Base-by-base conservation (phyloP, 2,113 vertebrate species). In the Deroptyus accipitrinus region DNA sequence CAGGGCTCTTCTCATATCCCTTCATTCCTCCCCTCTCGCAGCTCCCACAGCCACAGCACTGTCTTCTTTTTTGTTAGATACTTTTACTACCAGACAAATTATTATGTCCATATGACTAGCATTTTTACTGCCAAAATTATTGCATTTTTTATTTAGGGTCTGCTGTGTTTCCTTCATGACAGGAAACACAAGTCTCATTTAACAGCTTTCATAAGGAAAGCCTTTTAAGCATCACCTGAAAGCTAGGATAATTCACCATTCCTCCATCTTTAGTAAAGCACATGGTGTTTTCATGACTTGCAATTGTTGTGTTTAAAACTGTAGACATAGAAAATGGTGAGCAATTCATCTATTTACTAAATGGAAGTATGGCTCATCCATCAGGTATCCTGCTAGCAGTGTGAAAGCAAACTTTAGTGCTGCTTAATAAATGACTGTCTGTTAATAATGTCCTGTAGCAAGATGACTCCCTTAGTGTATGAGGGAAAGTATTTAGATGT, bases 291-390 rank as follows among this genome's bases (percentile, higher is more conserved):
- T 95, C 48, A 23, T 70, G 61, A 16, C 12, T 69, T 79, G 62
- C 70, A 94, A 94, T 64, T 86, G 55, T 84, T 96, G 62, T 25
- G n/a, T 88, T 96, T 96, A 90, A 96, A 92, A 91, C 37, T 63
- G 64, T 67, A 94, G 83, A 92, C 27, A 25, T 48, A 54, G 78
- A 27, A 95, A 86, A 97, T 75, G 24, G 35, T 41, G 66, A 85
- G 57, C 41, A 88, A 86, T 54, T 94, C 2, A 48, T 86, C 33
- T 86, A 86, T 83, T 94, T 97, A 64, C 33, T 48, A 95, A 93
- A 92, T 52, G 80, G 73, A 88, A 84, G 30, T 83, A 87, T 41
- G 82, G 48, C 28, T 62, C 19, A 89, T 66, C 44, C 51, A 84
- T 52, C 82, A 92, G 68, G 62, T 44, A 68, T 84, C 69, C 76